Percentiles rank a stretch among this genome's conserved stretches.
Evolutionary conservation across 92 coral and sea anemone species (phyloP).

Genomic region (Diadumene lineata): DNA sequence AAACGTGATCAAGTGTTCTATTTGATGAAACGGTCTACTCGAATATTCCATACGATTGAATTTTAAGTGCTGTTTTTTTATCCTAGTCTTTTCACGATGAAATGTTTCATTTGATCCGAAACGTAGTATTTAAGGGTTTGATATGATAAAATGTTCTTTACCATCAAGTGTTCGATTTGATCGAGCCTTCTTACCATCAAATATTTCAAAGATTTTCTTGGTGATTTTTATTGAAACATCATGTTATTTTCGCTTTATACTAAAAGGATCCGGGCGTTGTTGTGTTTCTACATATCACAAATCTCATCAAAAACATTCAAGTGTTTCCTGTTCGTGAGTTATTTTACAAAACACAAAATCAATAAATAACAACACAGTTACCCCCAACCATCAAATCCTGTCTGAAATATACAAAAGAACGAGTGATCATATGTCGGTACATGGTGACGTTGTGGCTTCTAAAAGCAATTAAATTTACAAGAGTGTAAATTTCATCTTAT

Average conservation of each 20-base stretch:
- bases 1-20: background rate
- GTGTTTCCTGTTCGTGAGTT: constrained; percentile 18
- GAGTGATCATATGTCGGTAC: background rate
- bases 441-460: constrained; percentile 6
- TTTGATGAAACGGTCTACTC: background rate
- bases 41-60: background rate
- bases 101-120: background rate
- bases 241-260: background rate
- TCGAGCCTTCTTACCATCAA: background rate
- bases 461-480: background rate
- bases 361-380: constrained; percentile 9
- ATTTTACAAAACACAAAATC: constrained; percentile 11
- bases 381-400: background rate
- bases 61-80: background rate
- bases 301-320: constrained; percentile 1
- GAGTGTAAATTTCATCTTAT: background rate
- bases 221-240: background rate
- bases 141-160: background rate
- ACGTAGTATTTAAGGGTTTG: background rate
- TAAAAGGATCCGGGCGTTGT: background rate
- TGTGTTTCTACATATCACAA: background rate
- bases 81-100: background rate
- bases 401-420: constrained; percentile 1
- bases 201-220: background rate
- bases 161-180: background rate